Evolutionary conservation across 2,113 vertebrate species (phyloP).

Genomic region (Oryzias melastigma): DNA sequence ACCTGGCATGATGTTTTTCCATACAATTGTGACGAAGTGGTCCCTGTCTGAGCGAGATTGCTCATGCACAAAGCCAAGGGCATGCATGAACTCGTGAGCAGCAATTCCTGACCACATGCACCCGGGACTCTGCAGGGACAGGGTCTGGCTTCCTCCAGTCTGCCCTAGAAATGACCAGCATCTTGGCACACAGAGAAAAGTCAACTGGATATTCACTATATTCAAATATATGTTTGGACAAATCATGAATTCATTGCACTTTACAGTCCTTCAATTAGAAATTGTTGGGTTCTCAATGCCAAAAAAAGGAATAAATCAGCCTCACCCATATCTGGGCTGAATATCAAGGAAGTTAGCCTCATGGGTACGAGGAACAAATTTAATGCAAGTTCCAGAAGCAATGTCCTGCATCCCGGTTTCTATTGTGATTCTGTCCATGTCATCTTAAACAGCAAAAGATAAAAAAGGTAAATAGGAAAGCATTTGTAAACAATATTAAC

Average conservation of each 20-base stretch:
- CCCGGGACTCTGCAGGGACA: conserved; percentile 79
- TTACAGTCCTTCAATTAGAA: not conserved
- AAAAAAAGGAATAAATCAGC: not conserved
- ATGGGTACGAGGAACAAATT: conserved; percentile 78
- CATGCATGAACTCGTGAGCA: conserved; percentile 84
- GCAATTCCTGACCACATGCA: conserved; percentile 85
- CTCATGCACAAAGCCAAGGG: conserved; percentile 85
- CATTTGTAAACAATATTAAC: not conserved
- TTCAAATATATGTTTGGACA: not conserved
- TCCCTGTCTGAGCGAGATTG: conserved; percentile 86
- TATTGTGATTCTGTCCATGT: conserved; percentile 80
- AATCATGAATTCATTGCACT: not conserved
- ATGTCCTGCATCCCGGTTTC: conserved; percentile 80
- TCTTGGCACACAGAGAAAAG: conserved; percentile 47
- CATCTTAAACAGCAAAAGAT: conserved; percentile 51
- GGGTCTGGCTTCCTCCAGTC: conserved; percentile 78
- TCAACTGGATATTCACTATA: not conserved
- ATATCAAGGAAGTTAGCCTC: conserved; percentile 74
- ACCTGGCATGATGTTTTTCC: conserved; percentile 82
- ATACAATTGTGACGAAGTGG: conserved; percentile 80
- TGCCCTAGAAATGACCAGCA: conserved; percentile 85
- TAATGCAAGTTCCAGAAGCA: conserved; percentile 69
- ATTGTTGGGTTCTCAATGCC: not conserved
- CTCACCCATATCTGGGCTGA: conserved; percentile 76
- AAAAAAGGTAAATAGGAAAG: not conserved